These are phyloP conservation scores for Tetranychus piercei DNA, from an alignment of 2,888 invertebrate species.

Conservation along the genomic window DNA sequence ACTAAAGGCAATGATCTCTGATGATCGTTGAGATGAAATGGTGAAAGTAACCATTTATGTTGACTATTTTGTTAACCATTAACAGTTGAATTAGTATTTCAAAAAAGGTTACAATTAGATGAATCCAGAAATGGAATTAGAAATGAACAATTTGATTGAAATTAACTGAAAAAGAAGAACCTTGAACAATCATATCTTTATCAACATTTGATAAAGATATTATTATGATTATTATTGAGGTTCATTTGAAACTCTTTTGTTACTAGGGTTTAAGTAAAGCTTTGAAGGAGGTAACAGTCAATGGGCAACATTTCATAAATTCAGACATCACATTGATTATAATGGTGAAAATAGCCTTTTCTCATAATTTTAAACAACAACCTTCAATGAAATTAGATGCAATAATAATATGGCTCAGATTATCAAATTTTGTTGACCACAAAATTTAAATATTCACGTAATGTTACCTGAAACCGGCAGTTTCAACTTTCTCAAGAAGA, in stretches of 20 bases:
- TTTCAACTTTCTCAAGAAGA: not conserved
- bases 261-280: not conserved
- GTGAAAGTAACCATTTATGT: no score
- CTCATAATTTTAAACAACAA: not conserved
- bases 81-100: no score
- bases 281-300: not conserved
- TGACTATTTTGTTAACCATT: no score
- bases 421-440: not conserved
- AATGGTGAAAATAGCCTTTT: not conserved
- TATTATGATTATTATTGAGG: not conserved
- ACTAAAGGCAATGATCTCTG: no score
- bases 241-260: not conserved
- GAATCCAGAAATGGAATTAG: no score
- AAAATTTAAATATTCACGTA: not conserved
- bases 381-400: not conserved
- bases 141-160: no score
- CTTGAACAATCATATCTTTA: not conserved
- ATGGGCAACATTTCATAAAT: not conserved
- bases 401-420: not conserved
- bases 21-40: no score
- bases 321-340: not conserved
- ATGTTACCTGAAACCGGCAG: not conserved
- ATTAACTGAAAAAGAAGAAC: not conserved
- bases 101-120: no score
- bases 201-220: not conserved